Evolutionary conservation across 2,113 vertebrate species (phyloP).

Genomic region (Toxotes chatareus): DNA sequence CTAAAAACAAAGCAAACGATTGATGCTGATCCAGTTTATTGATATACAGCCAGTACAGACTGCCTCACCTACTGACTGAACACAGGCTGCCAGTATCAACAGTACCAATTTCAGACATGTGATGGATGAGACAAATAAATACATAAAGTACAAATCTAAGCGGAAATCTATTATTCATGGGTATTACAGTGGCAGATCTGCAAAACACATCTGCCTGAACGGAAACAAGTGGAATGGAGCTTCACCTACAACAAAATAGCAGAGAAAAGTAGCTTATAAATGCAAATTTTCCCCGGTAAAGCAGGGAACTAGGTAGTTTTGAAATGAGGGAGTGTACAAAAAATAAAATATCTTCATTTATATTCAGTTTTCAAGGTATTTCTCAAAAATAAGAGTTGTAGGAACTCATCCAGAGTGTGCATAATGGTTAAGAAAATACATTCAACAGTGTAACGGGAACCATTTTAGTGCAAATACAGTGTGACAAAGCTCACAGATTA

Average conservation of each 20-base stretch:
- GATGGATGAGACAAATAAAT: conserved; percentile 65
- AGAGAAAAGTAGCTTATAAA: conserved; percentile 41
- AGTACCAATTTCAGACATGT: conserved; percentile 8
- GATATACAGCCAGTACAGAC: conserved; percentile 42
- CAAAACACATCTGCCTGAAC: not conserved
- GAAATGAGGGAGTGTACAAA: conserved; percentile 39
- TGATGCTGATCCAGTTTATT: conserved; percentile 63
- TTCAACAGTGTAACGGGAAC: conserved; percentile 52
- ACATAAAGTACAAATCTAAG: conserved; percentile 38
- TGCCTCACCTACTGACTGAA: conserved; percentile 7
- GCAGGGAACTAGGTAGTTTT: conserved; percentile 66
- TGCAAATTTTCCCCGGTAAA: conserved; percentile 1
- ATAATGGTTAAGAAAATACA: conserved; percentile 33
- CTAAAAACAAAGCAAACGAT: not conserved
- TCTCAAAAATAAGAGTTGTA: conserved; percentile 18
- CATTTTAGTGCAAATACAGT: conserved; percentile 67
- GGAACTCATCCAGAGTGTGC: conserved; percentile 32
- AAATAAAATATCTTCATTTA: conserved; percentile 42
- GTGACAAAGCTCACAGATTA: conserved; percentile 5
- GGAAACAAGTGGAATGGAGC: not conserved
- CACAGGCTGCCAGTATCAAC: conserved; percentile 8
- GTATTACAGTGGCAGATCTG: not conserved
- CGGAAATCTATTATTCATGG: not conserved
- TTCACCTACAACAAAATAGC: not conserved
- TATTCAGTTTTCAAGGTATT: conserved; percentile 48